These are phyloP conservation scores for Pygoscelis antarcticus DNA, from an alignment of 2,113 vertebrate genomes.

Conservation along the genomic window DNA sequence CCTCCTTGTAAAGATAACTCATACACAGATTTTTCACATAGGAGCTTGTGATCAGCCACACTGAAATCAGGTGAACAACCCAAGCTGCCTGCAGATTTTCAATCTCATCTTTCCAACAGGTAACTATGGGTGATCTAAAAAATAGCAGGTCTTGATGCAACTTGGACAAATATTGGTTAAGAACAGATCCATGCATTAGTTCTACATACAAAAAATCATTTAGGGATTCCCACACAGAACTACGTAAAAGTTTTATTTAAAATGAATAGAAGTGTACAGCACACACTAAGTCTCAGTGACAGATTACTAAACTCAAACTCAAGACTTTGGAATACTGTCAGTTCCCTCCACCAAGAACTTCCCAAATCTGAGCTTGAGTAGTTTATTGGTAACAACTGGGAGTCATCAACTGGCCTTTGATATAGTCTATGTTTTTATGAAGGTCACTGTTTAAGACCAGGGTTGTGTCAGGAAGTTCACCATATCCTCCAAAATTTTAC, in stretches of 20 bases:
- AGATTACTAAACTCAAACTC: background rate
- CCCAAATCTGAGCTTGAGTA: background rate
- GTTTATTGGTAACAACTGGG: background rate
- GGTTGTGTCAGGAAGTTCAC: background rate
- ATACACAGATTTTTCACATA: accelerated
- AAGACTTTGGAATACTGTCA: background rate
- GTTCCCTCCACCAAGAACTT: background rate
- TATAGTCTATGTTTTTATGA: background rate
- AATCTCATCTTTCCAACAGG: background rate
- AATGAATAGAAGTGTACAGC: background rate
- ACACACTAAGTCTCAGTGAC: background rate
- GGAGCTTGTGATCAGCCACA: background rate
- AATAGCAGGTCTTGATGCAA: background rate
- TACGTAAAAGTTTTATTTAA: background rate
- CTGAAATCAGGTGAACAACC: background rate
- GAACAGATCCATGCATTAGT: background rate
- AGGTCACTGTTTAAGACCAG: background rate
- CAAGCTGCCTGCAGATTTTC: too few relatives aligned
- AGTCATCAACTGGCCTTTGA: background rate
- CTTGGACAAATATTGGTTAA: background rate
- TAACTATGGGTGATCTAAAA: background rate
- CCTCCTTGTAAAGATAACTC: background rate
- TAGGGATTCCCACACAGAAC: background rate
- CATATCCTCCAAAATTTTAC: background rate
- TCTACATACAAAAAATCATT: background rate